Percentiles rank a stretch among this genome's conserved stretches.
Conservation (phyloP, 2,888 invertebrate species). For the Andrena marginata region DNA sequence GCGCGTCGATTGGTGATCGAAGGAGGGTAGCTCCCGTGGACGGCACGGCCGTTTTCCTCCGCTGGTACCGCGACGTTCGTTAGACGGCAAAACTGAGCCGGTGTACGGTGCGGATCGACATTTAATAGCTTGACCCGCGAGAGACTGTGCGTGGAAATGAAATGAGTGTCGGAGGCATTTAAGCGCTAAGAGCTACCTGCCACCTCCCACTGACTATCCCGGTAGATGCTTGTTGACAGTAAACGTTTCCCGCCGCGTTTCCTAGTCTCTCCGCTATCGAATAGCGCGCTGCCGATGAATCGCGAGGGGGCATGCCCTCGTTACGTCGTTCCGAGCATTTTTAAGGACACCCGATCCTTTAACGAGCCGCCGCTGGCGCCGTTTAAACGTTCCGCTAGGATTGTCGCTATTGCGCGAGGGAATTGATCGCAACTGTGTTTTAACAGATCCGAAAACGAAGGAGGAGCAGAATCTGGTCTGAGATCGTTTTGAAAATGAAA, state of each 20-base stretch:
- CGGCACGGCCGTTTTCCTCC: neutral
- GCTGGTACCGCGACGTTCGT: neutral
- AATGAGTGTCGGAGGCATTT: slow-evolving; percentile 74
- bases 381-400: neutral
- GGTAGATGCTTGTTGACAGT: slow-evolving; percentile 33
- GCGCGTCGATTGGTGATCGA: neutral
- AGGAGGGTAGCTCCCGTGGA: neutral
- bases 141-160: slow-evolving; percentile 76
- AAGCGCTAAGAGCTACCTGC: slow-evolving; percentile 80
- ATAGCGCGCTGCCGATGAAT: slow-evolving; percentile 28
- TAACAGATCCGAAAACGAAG: no score
- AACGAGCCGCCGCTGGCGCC: neutral
- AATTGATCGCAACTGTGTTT: no score
- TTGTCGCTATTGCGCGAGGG: neutral
- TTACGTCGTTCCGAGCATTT: neutral
- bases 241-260: slow-evolving; percentile 46
- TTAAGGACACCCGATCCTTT: slow-evolving; percentile 32
- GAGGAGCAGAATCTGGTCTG: no score
- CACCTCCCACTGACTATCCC: slow-evolving; percentile 75
- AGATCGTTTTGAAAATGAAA: no score
- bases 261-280: slow-evolving; percentile 35
- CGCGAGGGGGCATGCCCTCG: slow-evolving; percentile 41
- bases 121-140: slow-evolving; percentile 69
- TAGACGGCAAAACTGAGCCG: slow-evolving; percentile 1
- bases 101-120: slow-evolving; percentile 29